phyloP scores from a whole-genome alignment of 1,140 invertebrate species.

The Drosophila ananassae region DNA sequence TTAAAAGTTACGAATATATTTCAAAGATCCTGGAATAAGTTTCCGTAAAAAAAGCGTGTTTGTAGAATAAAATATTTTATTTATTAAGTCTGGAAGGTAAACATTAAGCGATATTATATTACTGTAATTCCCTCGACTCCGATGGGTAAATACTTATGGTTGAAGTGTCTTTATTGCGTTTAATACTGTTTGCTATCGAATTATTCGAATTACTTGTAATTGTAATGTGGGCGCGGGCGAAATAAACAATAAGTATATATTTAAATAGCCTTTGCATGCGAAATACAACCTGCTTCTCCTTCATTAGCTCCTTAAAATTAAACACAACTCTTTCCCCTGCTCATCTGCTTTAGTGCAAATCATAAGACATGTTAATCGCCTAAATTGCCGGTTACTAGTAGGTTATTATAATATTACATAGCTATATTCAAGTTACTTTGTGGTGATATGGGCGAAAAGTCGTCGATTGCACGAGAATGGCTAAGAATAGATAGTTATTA shows the following conservation, averaged over 20 bases:
- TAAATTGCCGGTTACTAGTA: constrained; percentile 47
- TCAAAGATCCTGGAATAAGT: no score
- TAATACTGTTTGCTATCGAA: constrained; percentile 67
- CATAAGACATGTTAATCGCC: constrained; percentile 47
- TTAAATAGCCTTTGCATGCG: constrained; percentile 56
- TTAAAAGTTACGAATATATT: no score
- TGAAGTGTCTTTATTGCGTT: constrained; percentile 62
- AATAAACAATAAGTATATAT: constrained; percentile 52
- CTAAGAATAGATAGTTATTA: constrained; percentile 59
- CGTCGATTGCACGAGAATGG: constrained; percentile 61
- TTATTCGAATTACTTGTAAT: constrained; percentile 37
- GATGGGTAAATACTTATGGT: constrained; percentile 65
- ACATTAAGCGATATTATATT: constrained; percentile 62
- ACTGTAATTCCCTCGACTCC: constrained; percentile 48
- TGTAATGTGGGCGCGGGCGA: constrained; percentile 59
- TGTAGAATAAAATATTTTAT: constrained; percentile 61
- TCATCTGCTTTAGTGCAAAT: constrained; percentile 45
- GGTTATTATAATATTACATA: constrained; percentile 44
- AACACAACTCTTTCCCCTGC: constrained; percentile 53
- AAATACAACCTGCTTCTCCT: constrained; percentile 62
- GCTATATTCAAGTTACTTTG: constrained; percentile 56
- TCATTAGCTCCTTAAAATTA: constrained; percentile 55
- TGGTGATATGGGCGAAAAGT: constrained; percentile 75
- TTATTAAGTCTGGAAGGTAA: constrained; percentile 48
- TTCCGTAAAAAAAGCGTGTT: no score